A percentile compares a stretch with the other conserved stretches of the same genome.
phyloP scores from a whole-genome alignment of 1,140 invertebrate genomes.

The Drosophila ogumai region DNA sequence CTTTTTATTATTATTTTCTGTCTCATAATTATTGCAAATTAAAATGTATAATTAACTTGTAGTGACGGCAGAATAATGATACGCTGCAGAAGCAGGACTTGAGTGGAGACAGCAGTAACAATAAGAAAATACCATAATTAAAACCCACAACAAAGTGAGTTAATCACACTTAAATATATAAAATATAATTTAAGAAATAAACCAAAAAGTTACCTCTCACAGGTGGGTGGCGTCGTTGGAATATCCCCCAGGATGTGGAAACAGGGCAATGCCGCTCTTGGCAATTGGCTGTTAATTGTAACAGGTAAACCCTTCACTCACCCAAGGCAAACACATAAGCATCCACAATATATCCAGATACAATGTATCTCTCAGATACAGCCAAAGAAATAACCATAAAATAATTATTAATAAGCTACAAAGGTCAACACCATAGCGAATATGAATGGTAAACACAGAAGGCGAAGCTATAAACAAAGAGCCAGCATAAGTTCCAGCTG shows the following conservation, averaged over 20 bases:
- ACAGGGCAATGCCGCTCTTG: conserved; percentile 40
- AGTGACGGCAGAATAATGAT: conserved; percentile 43
- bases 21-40: neutral
- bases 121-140: neutral
- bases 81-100: conserved; percentile 19
- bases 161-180: too few species aligned
- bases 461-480: conserved; percentile 15
- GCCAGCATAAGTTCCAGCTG: conserved; percentile 22
- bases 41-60: conserved; percentile 3
- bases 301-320: conserved; percentile 62
- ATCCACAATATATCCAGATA: conserved; percentile 2
- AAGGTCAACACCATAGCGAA: conserved; percentile 25
- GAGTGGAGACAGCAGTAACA: neutral
- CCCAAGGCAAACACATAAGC: conserved; percentile 2
- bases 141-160: conserved; percentile 8
- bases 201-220: neutral
- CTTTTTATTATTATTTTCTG: neutral
- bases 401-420: conserved; percentile 15
- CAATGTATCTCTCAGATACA: conserved; percentile 7
- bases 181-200: neutral
- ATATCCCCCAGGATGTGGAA: conserved; percentile 54
- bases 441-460: conserved; percentile 38
- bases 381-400: conserved; percentile 12
- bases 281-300: conserved; percentile 61
- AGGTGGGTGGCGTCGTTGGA: conserved; percentile 20